Percentiles rank a stretch among this genome's conserved stretches.
Conservation (phyloP, 1,140 invertebrate species). For the Drosophila repleta region DNA sequence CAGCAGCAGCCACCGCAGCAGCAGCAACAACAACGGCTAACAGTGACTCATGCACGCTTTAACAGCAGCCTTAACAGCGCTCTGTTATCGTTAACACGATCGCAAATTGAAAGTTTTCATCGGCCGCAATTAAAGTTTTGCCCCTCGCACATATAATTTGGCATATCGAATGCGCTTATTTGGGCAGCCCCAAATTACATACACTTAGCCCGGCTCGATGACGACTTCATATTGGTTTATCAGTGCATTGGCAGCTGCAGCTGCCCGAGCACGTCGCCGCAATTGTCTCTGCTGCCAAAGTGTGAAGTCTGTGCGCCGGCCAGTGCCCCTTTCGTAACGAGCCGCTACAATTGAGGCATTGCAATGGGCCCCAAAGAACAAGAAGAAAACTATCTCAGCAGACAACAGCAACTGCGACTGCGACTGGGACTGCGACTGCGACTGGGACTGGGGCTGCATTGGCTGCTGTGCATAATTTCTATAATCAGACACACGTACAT, state of each 20-base stretch:
- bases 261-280: slow-evolving; percentile 14
- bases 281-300: slow-evolving; percentile 56
- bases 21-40: slow-evolving; percentile 29
- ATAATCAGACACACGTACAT: slow-evolving; percentile 84
- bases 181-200: slow-evolving; percentile 57
- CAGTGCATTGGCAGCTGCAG: slow-evolving; percentile 39
- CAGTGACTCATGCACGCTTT: slow-evolving; percentile 63
- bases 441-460: slow-evolving; percentile 22
- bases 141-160: slow-evolving; percentile 59
- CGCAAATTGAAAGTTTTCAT: slow-evolving; percentile 74
- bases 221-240: slow-evolving; percentile 59
- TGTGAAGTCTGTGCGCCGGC: slow-evolving; percentile 63
- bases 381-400: slow-evolving; percentile 4
- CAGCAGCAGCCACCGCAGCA: slow-evolving; percentile 41
- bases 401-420: background rate
- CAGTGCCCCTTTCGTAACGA: slow-evolving; percentile 20
- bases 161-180: slow-evolving; percentile 77
- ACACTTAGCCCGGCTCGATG: slow-evolving; percentile 34
- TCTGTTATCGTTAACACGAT: slow-evolving; percentile 73
- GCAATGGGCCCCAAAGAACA: slow-evolving; percentile 9
- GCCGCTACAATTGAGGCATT: slow-evolving; percentile 58
- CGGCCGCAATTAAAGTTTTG: slow-evolving; percentile 59
- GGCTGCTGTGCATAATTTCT: slow-evolving; percentile 74
- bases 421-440: slow-evolving; percentile 11
- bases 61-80: slow-evolving; percentile 62